Evolutionary conservation across 2,113 vertebrate species (phyloP), one percentile per base, ranked within the genome.

Genomic region (Tragelaphus scriptus): DNA sequence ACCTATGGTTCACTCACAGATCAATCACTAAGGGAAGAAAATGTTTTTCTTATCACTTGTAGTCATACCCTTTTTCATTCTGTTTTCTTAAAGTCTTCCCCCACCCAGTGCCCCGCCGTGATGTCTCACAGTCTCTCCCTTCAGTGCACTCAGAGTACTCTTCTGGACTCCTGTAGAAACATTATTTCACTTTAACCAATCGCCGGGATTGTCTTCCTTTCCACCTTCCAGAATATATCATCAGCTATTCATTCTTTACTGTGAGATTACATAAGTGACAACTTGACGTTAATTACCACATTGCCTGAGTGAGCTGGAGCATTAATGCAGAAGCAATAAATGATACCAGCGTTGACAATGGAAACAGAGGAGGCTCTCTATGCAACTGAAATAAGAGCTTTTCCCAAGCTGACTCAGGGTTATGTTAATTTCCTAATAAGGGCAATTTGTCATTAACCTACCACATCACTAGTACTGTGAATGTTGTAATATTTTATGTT

Each of bases 21-120:
- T 75, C 47, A 81, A 30, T 17, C 23, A 8, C n/a, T 55, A 23
- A 26, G 19, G 47, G 13, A 87, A 86, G 55, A n/a, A 40, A 47
- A 68, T 14, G 55, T 2, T 47, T 82, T 94, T 93, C 51, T 88
- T 80, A 84, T 65, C 68, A 65, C 12, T 58, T 89, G 14, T 7
- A 49, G 55, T 40, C 23, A 80, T 36, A 49, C 12, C 2, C 6
- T 86, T 75, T 77, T 85, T 32, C 44, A 36, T 80, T 6, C n/a
- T 80, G 21, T 55, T 91, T 92, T 51, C 81, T 56, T 90, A 11
- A 58, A 16, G 5, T 59, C 21, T 77, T 51, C 25, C 32, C 4
- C 68, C 13, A 14, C 19, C 4, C 5, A 0, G 9, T 5, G 30
- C 26, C 19, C 17, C 19, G 1, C 9, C 1, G 1, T 6, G 4